A percentile compares a stretch with the other conserved stretches of the same genome.
Evolutionary conservation across 2,113 vertebrate genomes (phyloP).

Genomic region (Mionectes macconnelli): DNA sequence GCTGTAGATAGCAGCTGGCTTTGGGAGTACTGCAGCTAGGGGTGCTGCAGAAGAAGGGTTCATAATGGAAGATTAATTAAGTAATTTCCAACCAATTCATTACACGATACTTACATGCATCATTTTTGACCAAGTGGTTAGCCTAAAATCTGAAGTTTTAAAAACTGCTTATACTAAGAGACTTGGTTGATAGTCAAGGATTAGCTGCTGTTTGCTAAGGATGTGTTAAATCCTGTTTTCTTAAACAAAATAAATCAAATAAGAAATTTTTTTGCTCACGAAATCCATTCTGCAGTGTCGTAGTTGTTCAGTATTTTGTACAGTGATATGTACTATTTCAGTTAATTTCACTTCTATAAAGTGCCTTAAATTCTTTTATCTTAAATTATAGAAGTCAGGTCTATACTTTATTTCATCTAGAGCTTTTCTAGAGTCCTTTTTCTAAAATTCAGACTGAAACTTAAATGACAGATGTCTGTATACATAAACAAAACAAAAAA

Average conservation of each 20-base stretch:
- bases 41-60: background rate
- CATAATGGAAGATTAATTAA: constrained; percentile 45
- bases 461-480: background rate
- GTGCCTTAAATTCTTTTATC: background rate
- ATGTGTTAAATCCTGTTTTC: background rate
- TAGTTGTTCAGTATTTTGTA: background rate
- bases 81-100: constrained; percentile 50
- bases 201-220: background rate
- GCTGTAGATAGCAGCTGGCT: constrained; percentile 58
- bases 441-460: background rate
- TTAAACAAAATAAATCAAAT: background rate
- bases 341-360: background rate
- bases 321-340: background rate
- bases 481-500: rapidly evolving
- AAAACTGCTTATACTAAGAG: background rate
- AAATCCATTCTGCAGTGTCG: background rate
- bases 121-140: background rate
- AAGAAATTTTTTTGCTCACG: background rate
- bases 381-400: background rate
- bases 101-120: background rate
- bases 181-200: background rate
- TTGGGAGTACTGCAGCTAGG: background rate
- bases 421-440: background rate
- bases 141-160: background rate
- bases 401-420: background rate